These are phyloP conservation scores for Meta bourneti DNA, from an alignment of 2,888 invertebrate genomes.

Conservation along the genomic window DNA sequence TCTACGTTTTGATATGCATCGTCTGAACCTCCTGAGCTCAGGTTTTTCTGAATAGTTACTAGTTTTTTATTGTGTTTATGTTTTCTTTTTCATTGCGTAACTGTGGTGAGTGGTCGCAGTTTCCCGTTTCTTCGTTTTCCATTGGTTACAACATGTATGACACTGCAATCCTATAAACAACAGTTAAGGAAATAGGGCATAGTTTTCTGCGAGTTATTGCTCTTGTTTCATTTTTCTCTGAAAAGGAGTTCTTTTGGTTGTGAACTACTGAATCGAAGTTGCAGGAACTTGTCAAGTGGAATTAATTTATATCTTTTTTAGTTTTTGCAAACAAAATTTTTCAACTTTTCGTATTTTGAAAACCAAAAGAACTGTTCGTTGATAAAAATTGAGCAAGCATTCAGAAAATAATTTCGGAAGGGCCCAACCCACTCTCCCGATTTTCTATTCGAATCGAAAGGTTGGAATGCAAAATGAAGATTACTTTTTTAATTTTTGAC, in stretches of 20 bases:
- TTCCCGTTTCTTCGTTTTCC: neutral
- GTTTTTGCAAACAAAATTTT: too few species aligned
- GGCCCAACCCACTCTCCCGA: too few species aligned
- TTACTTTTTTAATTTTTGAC: too few species aligned
- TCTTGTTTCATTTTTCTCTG: neutral
- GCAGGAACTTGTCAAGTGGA: neutral
- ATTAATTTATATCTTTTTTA: neutral
- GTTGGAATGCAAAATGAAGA: too few species aligned
- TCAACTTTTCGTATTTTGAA: too few species aligned
- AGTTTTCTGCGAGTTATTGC: conserved; percentile 6
- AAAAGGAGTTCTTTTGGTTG: neutral
- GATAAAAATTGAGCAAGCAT: too few species aligned
- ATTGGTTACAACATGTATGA: neutral
- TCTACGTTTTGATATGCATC: conserved; percentile 7
- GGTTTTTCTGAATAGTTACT: neutral
- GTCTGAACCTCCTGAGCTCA: neutral
- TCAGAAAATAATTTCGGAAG: too few species aligned
- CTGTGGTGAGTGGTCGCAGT: neutral
- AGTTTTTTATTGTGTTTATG: neutral
- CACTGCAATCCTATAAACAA: conserved; percentile 14
- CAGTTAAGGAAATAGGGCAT: conserved; percentile 11
- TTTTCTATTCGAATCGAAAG: too few species aligned
- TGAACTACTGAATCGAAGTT: neutral
- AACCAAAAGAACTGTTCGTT: too few species aligned
- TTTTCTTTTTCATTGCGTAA: conserved; percentile 11